Base-by-base conservation (phyloP, 2,888 invertebrate species). In the Netelia fuscicornis region DNA sequence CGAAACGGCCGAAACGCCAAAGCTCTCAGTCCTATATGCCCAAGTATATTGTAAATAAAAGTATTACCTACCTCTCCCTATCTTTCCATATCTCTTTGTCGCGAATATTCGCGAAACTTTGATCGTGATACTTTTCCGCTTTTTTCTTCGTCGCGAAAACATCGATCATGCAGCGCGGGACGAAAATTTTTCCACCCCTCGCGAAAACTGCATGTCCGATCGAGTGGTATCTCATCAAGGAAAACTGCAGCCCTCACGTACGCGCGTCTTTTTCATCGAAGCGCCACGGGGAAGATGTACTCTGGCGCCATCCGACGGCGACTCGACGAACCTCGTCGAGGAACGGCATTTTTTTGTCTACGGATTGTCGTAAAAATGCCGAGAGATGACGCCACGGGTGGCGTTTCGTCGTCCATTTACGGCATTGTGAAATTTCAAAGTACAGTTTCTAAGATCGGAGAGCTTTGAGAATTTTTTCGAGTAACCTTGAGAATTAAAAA, bases 231-330 rank as follows among this genome's bases (percentile, higher is more conserved):
- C 48, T 64, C 44, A 48, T 44, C 54, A 56, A 54, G 42, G 80
- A 85, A 76, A 81, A 81, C 68, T 71, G 78, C 76, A 71, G 77
- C 78, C 81, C 81, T 67, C 78, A 71, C 79, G 78, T 37, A 37
- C 68, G 30, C 75, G 62, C 20, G 37, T 58, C 68, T 86, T 87
- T 79, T 75, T 79, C 72, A 20, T 56, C 52, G 67, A 25, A 30
- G n/a, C 74, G 78, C 37, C 37, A 6, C 5, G 68, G 25, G 70
- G 58, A 80, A 83, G 48, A 77, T 54, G 81, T 82, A 80, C 83
- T 2, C 87, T 89, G 89, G 90, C 91, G 93, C 92, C 93, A 93
- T 93, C 93, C 79, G n/a, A 72, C 87, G 81, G 84, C 74, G 70
- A 71, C 75, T 76, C 23, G 79, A 0, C 64, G 87, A 93, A 93